Conservation (phyloP, 2,797 vertebrate species). For the Gorsachius magnificus region DNA sequence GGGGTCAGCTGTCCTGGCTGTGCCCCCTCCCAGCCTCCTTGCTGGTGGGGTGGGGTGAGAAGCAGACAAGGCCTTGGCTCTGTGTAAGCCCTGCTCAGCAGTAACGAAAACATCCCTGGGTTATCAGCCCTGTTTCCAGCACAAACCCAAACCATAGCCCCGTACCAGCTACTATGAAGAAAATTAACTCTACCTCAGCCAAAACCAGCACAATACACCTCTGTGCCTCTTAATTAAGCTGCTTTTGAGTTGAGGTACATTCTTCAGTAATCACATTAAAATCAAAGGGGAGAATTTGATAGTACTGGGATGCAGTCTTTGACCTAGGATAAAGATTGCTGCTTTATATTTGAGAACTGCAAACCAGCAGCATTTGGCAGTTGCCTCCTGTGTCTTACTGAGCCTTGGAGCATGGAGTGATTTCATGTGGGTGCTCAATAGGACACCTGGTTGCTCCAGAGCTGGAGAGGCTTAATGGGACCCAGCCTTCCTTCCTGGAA, state of each 20-base stretch:
- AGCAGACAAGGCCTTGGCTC: no score
- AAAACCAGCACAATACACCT: background rate
- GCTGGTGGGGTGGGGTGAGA: no score
- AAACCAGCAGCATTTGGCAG: background rate
- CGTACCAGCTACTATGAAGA: no score
- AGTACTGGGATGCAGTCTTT: background rate
- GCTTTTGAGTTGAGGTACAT: background rate
- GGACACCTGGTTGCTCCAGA: background rate
- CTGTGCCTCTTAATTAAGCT: background rate
- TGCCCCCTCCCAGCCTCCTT: no score
- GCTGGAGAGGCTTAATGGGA: background rate
- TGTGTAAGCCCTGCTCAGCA: no score
- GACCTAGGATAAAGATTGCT: background rate
- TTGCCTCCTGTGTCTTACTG: background rate
- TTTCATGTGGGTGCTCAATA: background rate
- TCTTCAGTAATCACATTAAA: background rate
- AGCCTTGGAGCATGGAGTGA: background rate
- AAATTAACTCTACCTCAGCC: no score
- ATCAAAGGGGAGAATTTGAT: background rate
- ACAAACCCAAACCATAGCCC: no score
- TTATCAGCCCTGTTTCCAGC: no score
- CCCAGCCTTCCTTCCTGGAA: background rate
- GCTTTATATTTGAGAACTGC: background rate
- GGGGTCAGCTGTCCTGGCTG: no score
- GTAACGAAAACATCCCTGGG: no score